These are phyloP conservation scores for Sminthurinus aureus DNA, from an alignment of 2,888 invertebrate genomes.

Conservation along the genomic window DNA sequence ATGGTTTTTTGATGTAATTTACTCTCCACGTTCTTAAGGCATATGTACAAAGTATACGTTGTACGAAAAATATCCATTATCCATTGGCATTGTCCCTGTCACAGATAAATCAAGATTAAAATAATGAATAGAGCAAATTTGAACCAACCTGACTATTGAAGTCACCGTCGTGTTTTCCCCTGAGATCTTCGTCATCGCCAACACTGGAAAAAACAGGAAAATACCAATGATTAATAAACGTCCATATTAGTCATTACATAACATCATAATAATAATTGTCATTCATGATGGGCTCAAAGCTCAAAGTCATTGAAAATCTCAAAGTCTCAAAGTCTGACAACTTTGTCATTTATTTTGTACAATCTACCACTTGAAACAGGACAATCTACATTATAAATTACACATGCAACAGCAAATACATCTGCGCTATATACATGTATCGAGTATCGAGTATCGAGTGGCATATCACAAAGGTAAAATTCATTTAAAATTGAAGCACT, in stretches of 20 bases:
- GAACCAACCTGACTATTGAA: conserved; percentile 48
- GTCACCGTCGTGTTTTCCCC: conserved; percentile 55
- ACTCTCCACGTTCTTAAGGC: too few relatives aligned
- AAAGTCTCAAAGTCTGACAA: not conserved
- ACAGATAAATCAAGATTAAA: not conserved
- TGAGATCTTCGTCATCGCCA: conserved; percentile 51
- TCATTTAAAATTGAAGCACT: too few relatives aligned
- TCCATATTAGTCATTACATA: not conserved
- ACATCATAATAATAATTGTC: not conserved
- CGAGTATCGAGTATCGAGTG: too few relatives aligned
- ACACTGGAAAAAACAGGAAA: conserved; percentile 46
- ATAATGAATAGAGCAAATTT: not conserved
- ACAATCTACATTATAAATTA: too few relatives aligned
- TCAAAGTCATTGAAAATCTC: not conserved
- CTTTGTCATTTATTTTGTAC: not conserved
- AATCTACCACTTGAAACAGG: too few relatives aligned
- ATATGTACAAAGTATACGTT: not conserved
- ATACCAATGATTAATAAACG: not conserved
- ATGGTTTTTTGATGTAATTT: too few relatives aligned
- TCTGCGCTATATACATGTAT: too few relatives aligned
- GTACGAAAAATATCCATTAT: not conserved
- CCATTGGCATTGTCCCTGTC: not conserved
- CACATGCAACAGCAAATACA: too few relatives aligned
- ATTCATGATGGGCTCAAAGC: too few relatives aligned
- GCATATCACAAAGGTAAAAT: too few relatives aligned